Evolutionary conservation across 2,888 invertebrate genomes (phyloP).

Genomic region (Nomada ferruginata): DNA sequence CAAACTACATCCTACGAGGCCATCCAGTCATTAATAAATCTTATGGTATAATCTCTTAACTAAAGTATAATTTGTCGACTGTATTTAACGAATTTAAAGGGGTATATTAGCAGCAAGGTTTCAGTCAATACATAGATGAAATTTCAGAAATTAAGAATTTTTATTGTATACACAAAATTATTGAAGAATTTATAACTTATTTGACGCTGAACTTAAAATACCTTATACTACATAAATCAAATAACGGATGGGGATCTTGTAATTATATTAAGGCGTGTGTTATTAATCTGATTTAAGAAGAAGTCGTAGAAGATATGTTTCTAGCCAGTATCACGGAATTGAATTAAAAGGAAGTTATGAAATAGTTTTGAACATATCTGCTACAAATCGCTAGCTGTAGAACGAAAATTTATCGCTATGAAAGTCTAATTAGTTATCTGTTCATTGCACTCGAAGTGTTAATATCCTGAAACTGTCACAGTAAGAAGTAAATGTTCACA

Average conservation of each 20-base stretch:
- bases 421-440: background rate
- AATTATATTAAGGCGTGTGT: background rate
- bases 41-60: slow-evolving; percentile 4
- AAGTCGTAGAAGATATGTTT: too few relatives aligned
- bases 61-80: background rate
- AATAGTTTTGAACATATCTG: background rate
- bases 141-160: too few relatives aligned
- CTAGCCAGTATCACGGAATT: background rate
- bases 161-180: too few relatives aligned
- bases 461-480: background rate
- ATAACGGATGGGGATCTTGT: too few relatives aligned
- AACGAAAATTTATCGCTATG: background rate
- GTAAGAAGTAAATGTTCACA: background rate
- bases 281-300: too few relatives aligned
- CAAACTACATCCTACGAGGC: slow-evolving; percentile 25
- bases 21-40: slow-evolving; percentile 1
- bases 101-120: too few relatives aligned
- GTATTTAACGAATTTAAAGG: background rate
- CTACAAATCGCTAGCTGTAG: slow-evolving; percentile 11
- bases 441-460: slow-evolving; percentile 1
- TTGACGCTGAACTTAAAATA: too few relatives aligned
- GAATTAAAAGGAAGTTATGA: background rate
- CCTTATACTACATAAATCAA: too few relatives aligned
- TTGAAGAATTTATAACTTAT: too few relatives aligned
- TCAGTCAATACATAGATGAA: too few relatives aligned